Evolutionary conservation across 2,888 invertebrate species (phyloP).

Genomic region (Sinentomon sp.): DNA sequence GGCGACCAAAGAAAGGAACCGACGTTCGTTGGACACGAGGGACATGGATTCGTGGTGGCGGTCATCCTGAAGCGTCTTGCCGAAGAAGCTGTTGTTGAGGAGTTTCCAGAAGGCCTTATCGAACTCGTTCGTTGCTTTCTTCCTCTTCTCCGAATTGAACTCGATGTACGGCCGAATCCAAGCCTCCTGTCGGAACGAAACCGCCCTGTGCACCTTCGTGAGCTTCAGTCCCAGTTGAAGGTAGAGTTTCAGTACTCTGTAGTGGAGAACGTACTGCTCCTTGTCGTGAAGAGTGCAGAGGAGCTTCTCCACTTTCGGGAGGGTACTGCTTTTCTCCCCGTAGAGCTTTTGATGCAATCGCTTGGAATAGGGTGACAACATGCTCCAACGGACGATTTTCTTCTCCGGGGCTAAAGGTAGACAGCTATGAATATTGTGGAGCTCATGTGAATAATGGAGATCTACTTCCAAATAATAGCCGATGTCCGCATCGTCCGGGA

Average conservation of each 20-base stretch:
- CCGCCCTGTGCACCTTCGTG: constrained; percentile 14
- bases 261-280: constrained; percentile 14
- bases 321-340: no score
- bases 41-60: no score
- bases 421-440: no score
- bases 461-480: no score
- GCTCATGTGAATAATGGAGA: no score
- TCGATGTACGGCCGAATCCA: constrained; percentile 15
- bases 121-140: constrained; percentile 16
- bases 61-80: not conserved
- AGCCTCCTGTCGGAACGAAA: constrained; percentile 13
- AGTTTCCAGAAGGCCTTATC: constrained; percentile 18
- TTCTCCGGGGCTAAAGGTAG: no score
- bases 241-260: constrained; percentile 13
- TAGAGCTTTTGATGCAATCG: no score
- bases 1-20: no score
- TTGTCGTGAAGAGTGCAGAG: constrained; percentile 14
- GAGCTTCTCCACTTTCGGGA: constrained; percentile 11
- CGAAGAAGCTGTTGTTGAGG: constrained; percentile 14
- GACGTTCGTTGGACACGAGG: no score
- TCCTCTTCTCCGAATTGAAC: constrained; percentile 15
- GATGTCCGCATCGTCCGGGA: no score
- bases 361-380: no score
- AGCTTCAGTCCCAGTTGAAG: constrained; percentile 12
- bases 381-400: no score